These are phyloP conservation scores for Ashinkailepas kermadecensis DNA, from an alignment of 2,888 invertebrate genomes.

Conservation along the genomic window DNA sequence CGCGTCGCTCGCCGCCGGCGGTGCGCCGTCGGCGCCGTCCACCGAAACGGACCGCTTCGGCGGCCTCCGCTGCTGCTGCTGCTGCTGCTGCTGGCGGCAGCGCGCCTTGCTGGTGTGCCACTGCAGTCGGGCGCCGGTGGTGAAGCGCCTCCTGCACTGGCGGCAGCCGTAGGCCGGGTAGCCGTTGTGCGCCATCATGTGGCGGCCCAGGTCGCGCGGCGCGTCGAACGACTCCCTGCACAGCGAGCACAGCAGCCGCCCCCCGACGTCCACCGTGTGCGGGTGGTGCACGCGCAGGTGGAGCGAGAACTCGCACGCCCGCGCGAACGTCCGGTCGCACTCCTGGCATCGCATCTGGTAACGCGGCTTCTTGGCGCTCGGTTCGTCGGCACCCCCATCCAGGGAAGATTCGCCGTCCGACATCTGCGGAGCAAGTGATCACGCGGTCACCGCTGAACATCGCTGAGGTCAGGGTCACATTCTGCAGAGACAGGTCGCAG, in stretches of 20 bases:
- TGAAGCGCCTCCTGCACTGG: constrained; percentile 69
- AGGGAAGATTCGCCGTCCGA: constrained; percentile 22
- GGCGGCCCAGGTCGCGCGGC: constrained; percentile 53
- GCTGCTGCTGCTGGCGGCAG: constrained; percentile 43
- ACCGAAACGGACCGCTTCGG: neutral
- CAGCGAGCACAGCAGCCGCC: too few species aligned
- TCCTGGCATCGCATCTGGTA: constrained; percentile 47
- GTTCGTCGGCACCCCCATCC: constrained; percentile 28
- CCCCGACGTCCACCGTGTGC: too few species aligned
- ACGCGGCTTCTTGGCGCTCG: constrained; percentile 24
- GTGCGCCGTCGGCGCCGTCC: constrained; percentile 24
- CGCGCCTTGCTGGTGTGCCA: constrained; percentile 65
- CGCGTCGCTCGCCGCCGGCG: constrained; percentile 43
- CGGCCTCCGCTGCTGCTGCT: constrained; percentile 30
- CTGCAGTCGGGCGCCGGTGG: constrained; percentile 79
- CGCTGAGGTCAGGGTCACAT: too few species aligned
- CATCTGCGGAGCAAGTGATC: neutral
- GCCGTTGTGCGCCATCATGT: constrained; percentile 70
- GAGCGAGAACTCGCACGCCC: too few species aligned
- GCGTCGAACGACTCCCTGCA: too few species aligned
- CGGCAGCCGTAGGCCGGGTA: constrained; percentile 72
- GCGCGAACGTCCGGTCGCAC: constrained; percentile 44
- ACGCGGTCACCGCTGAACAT: too few species aligned
- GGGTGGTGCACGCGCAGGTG: too few species aligned
- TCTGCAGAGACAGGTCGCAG: too few species aligned